phyloP scores from a whole-genome alignment of 2,888 invertebrate species.

The Pelosia muscerda region DNA sequence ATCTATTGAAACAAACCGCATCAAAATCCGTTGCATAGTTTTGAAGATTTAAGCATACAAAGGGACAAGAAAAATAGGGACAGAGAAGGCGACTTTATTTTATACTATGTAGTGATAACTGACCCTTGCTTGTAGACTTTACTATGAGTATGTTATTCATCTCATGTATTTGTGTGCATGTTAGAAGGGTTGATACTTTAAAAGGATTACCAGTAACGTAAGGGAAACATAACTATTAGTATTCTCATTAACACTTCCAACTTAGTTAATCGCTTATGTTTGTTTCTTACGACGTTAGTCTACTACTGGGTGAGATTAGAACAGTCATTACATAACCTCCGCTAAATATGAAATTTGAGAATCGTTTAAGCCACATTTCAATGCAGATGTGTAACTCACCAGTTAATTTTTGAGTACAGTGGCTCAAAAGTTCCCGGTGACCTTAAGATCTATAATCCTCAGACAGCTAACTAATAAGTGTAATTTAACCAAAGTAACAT shows the following conservation, averaged over 20 bases:
- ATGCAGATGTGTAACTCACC: not conserved
- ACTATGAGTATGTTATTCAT: not conserved
- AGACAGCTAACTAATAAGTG: too few relatives aligned
- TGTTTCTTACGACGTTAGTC: not conserved
- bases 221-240: not conserved
- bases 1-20: too few relatives aligned
- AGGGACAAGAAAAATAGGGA: too few relatives aligned
- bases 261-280: conserved; percentile 4
- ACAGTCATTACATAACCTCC: not conserved
- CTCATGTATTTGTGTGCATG: not conserved
- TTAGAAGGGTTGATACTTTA: not conserved
- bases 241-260: conserved; percentile 1
- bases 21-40: too few relatives aligned
- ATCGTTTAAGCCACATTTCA: not conserved
- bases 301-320: not conserved
- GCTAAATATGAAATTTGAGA: not conserved
- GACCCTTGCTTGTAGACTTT: too few relatives aligned
- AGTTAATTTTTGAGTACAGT: too few relatives aligned
- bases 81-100: too few relatives aligned
- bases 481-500: too few relatives aligned
- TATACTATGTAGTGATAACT: too few relatives aligned
- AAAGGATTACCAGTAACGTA: not conserved
- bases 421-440: too few relatives aligned
- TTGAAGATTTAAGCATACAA: too few relatives aligned
- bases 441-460: too few relatives aligned